Base-by-base conservation (phyloP, 37 sponge, comb jelly and placozoan genomes). In the Tethya wilhelma region DNA sequence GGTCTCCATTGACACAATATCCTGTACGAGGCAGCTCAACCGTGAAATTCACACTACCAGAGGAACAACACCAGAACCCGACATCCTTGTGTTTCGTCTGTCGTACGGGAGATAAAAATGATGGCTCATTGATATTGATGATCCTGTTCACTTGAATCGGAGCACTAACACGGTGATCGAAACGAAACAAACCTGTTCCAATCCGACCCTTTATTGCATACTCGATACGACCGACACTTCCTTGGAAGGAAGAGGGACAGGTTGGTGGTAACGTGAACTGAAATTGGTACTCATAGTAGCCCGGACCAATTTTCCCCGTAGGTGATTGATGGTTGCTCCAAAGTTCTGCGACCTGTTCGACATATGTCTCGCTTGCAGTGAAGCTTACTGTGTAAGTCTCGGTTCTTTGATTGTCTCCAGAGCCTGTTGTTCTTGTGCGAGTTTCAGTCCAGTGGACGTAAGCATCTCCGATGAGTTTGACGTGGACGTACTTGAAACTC, bases 21-120 rank as follows among this genome's bases (percentile, higher is more conserved):
- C 63, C 63, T n/a, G 63, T 60, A 60, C 63, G 63, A 60, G 63
- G 28, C 63, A 60, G 20, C 22, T 60, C 28, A 6, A 60, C 7
- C 6, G 20, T 60, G 63, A 26, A 25, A 25, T 60, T 60, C 26
- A 25, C 63, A 26, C 28, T 26, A 8, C 26, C 63, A 7, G 63
- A 12, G 28, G 22, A n/a, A n/a, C n/a, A n/a, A 26, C 63, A 60
- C 7, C 11, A n/a, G 28, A 60, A 26, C 28, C 63, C 63, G 22
- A 60, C 28, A n/a, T 12, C 6, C 28, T 60, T 60, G 7, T 12
- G 7, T n/a, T 60, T 60, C 63, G 22, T 8, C 28, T n/a, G 22
- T n/a, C 28, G 63, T 25, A n/a, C 63, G 7, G 63, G 63, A 7
- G 7, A 8, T 26, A 26, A n/a, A 6, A 60, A n/a, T 8, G 20